Conservation (phyloP, 2,888 invertebrate genomes). For the Cosmorhoe ocellata region DNA sequence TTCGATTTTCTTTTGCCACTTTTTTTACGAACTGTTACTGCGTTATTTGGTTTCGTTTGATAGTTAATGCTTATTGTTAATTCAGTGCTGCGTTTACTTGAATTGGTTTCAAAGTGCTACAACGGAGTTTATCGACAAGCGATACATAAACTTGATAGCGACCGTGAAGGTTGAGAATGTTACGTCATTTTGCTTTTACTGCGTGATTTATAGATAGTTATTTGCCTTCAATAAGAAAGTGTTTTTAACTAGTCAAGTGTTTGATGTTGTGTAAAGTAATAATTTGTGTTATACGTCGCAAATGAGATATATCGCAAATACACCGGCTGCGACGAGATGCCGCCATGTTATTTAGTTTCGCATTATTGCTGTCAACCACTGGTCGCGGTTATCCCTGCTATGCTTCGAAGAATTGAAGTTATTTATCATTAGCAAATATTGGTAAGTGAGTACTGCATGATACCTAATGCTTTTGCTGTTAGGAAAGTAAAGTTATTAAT, state of each 20-base stretch:
- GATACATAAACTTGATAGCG: constrained; percentile 65
- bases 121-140: constrained; percentile 17
- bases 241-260: constrained; percentile 52
- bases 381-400: constrained; percentile 63
- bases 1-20: constrained; percentile 60
- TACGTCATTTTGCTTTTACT: constrained; percentile 80
- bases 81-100: constrained; percentile 40
- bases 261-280: constrained; percentile 48
- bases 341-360: constrained; percentile 79
- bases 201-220: constrained; percentile 70
- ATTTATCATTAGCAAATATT: constrained; percentile 33
- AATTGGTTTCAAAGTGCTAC: constrained; percentile 13
- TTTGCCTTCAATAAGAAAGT: constrained; percentile 59
- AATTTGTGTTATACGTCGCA: constrained; percentile 55
- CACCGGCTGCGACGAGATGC: constrained; percentile 79
- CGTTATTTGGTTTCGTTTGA: constrained; percentile 24
- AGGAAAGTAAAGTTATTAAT: background rate
- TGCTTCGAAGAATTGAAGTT: constrained; percentile 45
- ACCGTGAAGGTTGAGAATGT: constrained; percentile 83
- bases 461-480: constrained; percentile 9
- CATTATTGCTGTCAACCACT: constrained; percentile 76
- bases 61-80: constrained; percentile 20
- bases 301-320: constrained; percentile 55
- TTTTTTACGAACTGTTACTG: constrained; percentile 30
- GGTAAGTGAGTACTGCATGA: constrained; percentile 57